These are phyloP conservation scores for Sylvietta virens DNA, from an alignment of 2,113 vertebrate genomes.

Conservation along the genomic window DNA sequence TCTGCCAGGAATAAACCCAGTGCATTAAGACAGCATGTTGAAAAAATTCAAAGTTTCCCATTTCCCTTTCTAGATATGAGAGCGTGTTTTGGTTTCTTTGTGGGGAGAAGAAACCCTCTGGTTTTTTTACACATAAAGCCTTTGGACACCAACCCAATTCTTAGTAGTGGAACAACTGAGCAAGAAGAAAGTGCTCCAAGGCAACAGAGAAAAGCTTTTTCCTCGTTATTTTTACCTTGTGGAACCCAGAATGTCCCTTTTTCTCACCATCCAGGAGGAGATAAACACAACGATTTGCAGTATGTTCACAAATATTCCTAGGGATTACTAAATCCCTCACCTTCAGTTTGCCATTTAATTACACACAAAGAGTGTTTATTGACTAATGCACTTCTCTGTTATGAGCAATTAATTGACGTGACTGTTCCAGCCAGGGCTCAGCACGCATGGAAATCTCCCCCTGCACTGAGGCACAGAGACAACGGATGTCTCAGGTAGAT, in stretches of 20 bases:
- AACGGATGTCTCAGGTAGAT: not conserved
- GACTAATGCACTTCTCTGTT: not conserved
- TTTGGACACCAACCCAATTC: not conserved
- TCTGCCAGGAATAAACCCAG: not conserved
- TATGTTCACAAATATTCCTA: not conserved
- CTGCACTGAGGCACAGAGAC: not conserved
- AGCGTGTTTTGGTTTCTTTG: not conserved
- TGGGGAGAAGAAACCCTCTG: accelerated
- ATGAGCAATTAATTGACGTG: slow-evolving; percentile 17
- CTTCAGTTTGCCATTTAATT: slow-evolving; percentile 21
- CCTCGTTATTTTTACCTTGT: not conserved
- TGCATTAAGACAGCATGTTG: not conserved
- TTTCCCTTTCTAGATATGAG: not conserved
- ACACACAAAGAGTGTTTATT: not conserved
- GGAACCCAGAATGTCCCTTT: not conserved
- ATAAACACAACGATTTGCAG: not conserved
- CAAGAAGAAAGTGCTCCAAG: not conserved
- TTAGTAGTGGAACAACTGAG: not conserved
- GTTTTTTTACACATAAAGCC: not conserved
- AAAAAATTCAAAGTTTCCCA: not conserved
- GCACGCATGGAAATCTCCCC: not conserved
- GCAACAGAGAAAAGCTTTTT: not conserved
- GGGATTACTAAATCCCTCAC: not conserved
- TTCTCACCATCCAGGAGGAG: not conserved
- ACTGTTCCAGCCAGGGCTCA: not conserved